Percentiles rank a stretch among this genome's conserved stretches.
phyloP scores from a whole-genome alignment of 2,113 vertebrate genomes.

The Gracilinanus agilis region DNA sequence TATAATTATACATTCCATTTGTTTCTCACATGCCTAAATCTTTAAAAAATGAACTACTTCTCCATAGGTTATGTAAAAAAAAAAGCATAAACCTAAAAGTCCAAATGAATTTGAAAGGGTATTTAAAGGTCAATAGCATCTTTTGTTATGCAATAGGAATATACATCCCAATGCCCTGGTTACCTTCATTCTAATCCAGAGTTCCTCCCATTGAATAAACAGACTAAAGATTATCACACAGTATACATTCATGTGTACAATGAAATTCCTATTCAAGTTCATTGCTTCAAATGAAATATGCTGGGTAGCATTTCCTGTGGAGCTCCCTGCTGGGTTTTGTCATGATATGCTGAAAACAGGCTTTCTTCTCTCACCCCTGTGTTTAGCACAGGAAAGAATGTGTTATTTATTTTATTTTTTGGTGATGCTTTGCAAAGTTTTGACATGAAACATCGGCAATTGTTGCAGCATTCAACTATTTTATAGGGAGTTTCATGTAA shows the following conservation, averaged over 20 bases:
- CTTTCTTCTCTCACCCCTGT: slow-evolving; percentile 66
- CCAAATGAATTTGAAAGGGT: slow-evolving; percentile 50
- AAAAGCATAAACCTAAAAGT: slow-evolving; percentile 57
- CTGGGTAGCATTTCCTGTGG: slow-evolving; percentile 73
- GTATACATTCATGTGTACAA: slow-evolving; percentile 76
- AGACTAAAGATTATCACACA: slow-evolving; percentile 79
- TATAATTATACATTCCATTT: slow-evolving; percentile 25
- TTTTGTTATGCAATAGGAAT: slow-evolving; percentile 53
- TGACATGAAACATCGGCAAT: slow-evolving; percentile 65
- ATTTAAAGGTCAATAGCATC: slow-evolving; percentile 75
- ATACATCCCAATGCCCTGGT: slow-evolving; percentile 67
- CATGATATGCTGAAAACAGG: slow-evolving; percentile 68
- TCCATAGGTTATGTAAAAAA: slow-evolving; percentile 25
- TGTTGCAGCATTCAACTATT: slow-evolving; percentile 38
- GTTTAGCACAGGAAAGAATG: slow-evolving; percentile 58
- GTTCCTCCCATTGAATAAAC: slow-evolving; percentile 80
- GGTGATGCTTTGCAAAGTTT: slow-evolving; percentile 59
- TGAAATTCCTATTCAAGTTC: slow-evolving; percentile 79
- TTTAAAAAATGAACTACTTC: slow-evolving; percentile 58
- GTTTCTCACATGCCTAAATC: neutral
- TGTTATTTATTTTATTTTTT: slow-evolving; percentile 58
- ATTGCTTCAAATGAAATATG: slow-evolving; percentile 77
- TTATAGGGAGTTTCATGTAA: slow-evolving; percentile 47
- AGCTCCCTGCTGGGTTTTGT: slow-evolving; percentile 78
- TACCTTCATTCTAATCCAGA: slow-evolving; percentile 72